Evolutionary conservation across 1,140 invertebrate genomes (phyloP), one percentile per base, ranked within the genome.

Genomic region (Scaptodrosophila lebanonensis): DNA sequence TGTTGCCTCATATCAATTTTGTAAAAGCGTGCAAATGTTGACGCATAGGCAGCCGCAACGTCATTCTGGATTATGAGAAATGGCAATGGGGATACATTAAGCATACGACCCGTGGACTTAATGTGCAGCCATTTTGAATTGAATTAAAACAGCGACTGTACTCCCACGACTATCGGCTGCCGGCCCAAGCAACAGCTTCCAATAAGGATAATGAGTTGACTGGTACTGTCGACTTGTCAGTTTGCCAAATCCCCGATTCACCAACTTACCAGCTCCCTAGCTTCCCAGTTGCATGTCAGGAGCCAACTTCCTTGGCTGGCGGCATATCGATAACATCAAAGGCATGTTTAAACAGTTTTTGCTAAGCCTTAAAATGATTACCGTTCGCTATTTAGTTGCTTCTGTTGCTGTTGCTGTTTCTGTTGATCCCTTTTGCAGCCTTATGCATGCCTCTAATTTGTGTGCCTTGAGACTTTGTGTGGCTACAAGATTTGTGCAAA

Each of bases 301-400:
- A n/a, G n/a, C n/a, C n/a, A n/a, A n/a, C n/a, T n/a, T n/a, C n/a
- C 40, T 42, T 58, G 40, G 62, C 63, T 51, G 8, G 13, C 35
- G 70, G 36, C 59, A 60, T 40, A 58, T 51, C 48, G 32, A 35
- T 35, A 29, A 71, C 66, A 77, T 77, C 72, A 76, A 76, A 76
- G 62, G 49, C 57, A 77, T 66, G 66, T 72, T 70, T 77, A 56
- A 63, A 63, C 52, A 49, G 72, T 54, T 77, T 70, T 51, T 66
- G 56, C 51, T 49, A 62, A 50, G 42, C 52, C 30, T 40, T 44
- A 22, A 16, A 11, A 9, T 15, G 27, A 16, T 2, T 27, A 13
- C 12, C 30, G 22, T 25, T 29, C 15, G 12, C 11, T 9, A 9
- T 27, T 25, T 25, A 4, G 22, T 25, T 25, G 22, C 8, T 25